Percentiles rank a stretch among this genome's conserved stretches.
Conservation (phyloP, 2,888 invertebrate genomes). For the Drosophila ochracea region DNA sequence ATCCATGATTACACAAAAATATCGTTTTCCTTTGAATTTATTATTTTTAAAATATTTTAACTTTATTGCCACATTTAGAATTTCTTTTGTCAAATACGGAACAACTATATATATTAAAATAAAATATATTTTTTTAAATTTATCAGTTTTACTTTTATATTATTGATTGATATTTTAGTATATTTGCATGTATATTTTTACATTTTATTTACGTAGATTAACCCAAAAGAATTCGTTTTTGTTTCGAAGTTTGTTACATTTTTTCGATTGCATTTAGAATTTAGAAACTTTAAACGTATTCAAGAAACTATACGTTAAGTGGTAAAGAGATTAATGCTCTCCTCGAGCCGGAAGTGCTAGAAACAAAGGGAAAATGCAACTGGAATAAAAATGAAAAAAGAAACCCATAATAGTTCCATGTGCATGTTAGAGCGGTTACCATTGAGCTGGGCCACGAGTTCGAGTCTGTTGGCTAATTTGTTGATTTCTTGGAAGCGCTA, state of each 20-base stretch:
- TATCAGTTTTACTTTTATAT: not conserved
- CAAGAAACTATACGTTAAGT: constrained; percentile 37
- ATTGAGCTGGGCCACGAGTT: constrained; percentile 11
- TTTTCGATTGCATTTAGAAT: not conserved
- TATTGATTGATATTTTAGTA: not conserved
- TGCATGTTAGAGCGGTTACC: constrained; percentile 29
- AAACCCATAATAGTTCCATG: constrained; percentile 25
- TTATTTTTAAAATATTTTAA: not conserved
- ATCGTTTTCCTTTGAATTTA: not conserved
- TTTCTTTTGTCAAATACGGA: not conserved
- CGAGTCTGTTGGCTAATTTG: constrained; percentile 64
- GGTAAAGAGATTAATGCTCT: constrained; percentile 39
- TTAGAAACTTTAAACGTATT: not conserved
- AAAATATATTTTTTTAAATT: not conserved
- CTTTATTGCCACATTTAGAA: not conserved
- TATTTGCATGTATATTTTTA: not conserved
- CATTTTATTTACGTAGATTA: not conserved
- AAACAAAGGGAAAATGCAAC: constrained; percentile 27
- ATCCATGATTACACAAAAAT: not conserved
- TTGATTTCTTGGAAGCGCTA: constrained; percentile 71
- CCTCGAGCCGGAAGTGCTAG: constrained; percentile 43
- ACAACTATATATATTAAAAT: too few relatives aligned
- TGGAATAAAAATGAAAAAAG: constrained; percentile 3
- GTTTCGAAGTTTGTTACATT: not conserved
- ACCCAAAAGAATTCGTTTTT: not conserved